Base-by-base conservation (phyloP, 2,888 invertebrate species). In the Caenorhabditis sp. region DNA sequence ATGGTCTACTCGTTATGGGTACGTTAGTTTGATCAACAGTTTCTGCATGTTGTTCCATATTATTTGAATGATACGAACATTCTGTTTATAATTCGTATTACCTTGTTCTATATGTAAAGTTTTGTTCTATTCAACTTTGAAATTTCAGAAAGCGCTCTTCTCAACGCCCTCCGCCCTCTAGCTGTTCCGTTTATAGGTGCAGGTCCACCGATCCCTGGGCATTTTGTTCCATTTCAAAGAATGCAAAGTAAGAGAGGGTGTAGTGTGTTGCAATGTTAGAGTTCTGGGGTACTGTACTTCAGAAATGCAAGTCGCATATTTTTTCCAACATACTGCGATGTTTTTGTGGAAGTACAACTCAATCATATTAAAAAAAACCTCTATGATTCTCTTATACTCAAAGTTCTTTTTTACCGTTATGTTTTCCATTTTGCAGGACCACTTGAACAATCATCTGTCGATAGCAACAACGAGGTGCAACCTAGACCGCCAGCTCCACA, bases 181-280 rank as follows among this genome's bases (percentile, higher is more conserved):
- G 28, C 73, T 22, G 28, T 77, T 26, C 73, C 82, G 38, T 63
- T 82, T 22, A 19, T 82, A 1, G 72, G 66, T 12, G 51, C 51
- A 7, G 54, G 61, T 10, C 82, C 61, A 31, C 77, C 82, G 22
- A 77, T 77, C 69, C 77, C 82, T 5, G 82, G 82, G 4, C 75
- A 76, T 59, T 82, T 82, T 47, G 72, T 82, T 1, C 82, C 82
- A 4, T 70, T 76, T 35, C 82, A 76, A 47, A 49, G 76, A 41
- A 77, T 77, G 76, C 69, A 77, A 69, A 69, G 76, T 77, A 28
- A 49, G 35, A 38, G 12, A 12, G 31, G 7, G 7, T 31, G 7
- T 4, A 31, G n/a, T n/a, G n/a, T 31, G 31, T 31, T 31, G 7
- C 31, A 31, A 31, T 31, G 7, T 7, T 6, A 31, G 31, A 31